Percentiles rank a stretch among this genome's conserved stretches.
Conservation (phyloP, 2,113 vertebrate species). For the Pedionomus torquatus region DNA sequence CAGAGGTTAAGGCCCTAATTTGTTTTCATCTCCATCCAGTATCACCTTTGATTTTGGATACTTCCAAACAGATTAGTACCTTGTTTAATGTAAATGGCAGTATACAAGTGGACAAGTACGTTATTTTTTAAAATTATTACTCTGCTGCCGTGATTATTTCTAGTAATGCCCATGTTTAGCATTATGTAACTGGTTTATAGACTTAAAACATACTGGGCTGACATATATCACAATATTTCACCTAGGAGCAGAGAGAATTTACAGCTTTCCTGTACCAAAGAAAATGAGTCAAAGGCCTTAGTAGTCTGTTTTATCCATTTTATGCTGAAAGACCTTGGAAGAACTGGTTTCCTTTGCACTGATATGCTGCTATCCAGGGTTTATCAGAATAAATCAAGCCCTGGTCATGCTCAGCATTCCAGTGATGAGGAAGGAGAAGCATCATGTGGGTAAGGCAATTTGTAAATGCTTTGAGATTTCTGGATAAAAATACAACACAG, state of each 20-base stretch:
- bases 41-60: neutral
- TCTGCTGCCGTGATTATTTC: neutral
- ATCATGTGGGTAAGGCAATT: neutral
- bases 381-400: neutral
- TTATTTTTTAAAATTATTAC: neutral
- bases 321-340: neutral
- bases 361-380: neutral
- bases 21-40: neutral
- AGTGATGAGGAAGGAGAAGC: neutral
- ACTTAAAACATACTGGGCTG: neutral
- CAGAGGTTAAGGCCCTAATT: neutral
- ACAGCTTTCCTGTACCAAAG: neutral
- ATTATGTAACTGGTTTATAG: neutral
- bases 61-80: neutral
- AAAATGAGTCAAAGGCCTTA: neutral
- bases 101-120: neutral
- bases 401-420: accelerated
- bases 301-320: neutral
- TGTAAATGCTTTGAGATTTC: neutral
- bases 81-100: neutral
- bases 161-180: neutral
- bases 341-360: neutral
- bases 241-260: neutral
- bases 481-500: neutral
- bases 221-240: neutral